Evolutionary conservation across 2,113 vertebrate genomes (phyloP).

Genomic region (Craseonycteris thonglongyai): DNA sequence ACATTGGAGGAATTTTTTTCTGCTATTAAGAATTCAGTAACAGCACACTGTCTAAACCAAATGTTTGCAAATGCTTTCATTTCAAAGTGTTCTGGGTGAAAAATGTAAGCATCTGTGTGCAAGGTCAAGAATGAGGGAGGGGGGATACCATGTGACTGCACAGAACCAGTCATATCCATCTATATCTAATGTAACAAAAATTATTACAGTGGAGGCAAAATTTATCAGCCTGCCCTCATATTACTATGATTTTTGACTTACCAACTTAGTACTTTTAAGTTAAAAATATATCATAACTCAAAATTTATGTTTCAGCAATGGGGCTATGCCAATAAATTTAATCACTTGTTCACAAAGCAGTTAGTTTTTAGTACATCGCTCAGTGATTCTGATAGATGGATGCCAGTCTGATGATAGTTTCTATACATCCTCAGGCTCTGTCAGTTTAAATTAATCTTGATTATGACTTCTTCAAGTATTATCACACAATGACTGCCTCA

Average conservation of each 20-base stretch:
- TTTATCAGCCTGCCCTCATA: too few relatives aligned
- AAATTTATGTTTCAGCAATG: slow-evolving; percentile 17
- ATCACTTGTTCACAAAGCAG: background rate
- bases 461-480: slow-evolving; percentile 12
- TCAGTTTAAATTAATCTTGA: slow-evolving; percentile 53
- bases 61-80: too few relatives aligned
- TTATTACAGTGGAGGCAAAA: too few relatives aligned
- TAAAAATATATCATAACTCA: background rate
- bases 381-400: slow-evolving; percentile 20
- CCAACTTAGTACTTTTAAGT: background rate
- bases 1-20: too few relatives aligned
- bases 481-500: slow-evolving; percentile 35
- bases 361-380: slow-evolving; percentile 23
- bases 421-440: background rate
- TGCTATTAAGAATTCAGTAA: too few relatives aligned
- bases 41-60: too few relatives aligned
- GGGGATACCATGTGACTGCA: too few relatives aligned
- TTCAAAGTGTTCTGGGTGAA: too few relatives aligned
- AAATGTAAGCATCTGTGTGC: too few relatives aligned
- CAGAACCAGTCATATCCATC: too few relatives aligned
- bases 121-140: too few relatives aligned
- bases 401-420: slow-evolving; percentile 29
- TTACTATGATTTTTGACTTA: background rate
- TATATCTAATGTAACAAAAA: too few relatives aligned
- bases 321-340: slow-evolving; percentile 1